Base-by-base conservation (phyloP, 2,113 vertebrate genomes). In the Mesitornis unicolor region DNA sequence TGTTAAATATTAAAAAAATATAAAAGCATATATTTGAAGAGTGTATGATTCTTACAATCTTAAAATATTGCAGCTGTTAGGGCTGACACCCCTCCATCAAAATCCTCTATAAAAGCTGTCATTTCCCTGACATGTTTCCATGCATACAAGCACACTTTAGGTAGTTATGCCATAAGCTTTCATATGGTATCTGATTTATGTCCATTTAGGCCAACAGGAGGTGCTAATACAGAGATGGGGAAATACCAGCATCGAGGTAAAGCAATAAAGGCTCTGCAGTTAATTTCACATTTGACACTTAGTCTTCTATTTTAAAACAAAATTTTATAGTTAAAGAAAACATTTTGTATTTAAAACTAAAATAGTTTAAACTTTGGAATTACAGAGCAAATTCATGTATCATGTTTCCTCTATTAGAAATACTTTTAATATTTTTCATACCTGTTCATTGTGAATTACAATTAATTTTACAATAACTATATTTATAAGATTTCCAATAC, bases 401-500 rank as follows among this genome's bases (percentile, higher is more conserved):
- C 93, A 88, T 59, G 10, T n/a, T 61, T 78, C 43, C 90, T 82
- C 18, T 48, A 43, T 22, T 87, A 14, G 19, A 90, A 93, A 36
- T 5, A 26, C 65, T 54, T 71, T 20, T 68, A 75, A 40, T 36
- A 7, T 71, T 84, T 82, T 76, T 93, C 98, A 98, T 98, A 99
- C 99, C 99, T 99, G 98, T 87, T 99, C 99, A 95, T 98, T 98
- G 96, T 99, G 99, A 98, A 99, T 96, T 89, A 99, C 86, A 95
- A 99, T 96, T 84, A 99, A 97, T 97, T 99, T 99, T 90, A 99
- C 99, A 77, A 99, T 98, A 97, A 99, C 97, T 97, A 99, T 98
- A 98, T 99, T 99, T 97, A 99, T 99, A 91, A 99, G 99, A 97
- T 99, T 99, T 94, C 99, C 99, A 96, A 99, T 99, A 93, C 98